Conservation (phyloP, 2,113 vertebrate genomes). For the rat (Rattus norvegicus) region DNA sequence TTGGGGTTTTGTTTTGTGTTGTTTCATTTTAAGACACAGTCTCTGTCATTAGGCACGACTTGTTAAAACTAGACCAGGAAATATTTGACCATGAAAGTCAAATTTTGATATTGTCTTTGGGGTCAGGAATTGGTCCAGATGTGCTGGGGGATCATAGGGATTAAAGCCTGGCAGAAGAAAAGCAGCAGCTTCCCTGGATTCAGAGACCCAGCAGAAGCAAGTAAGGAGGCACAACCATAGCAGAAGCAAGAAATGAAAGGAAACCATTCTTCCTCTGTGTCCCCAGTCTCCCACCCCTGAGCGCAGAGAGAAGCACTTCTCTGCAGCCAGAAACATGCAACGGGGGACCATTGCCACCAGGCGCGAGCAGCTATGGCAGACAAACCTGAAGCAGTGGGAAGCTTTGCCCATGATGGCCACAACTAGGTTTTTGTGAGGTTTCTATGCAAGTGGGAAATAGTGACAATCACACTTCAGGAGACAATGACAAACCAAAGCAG, state of each 20-base stretch:
- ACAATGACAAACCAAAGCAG: not conserved
- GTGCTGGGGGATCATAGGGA: not conserved
- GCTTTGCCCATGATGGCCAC: not conserved
- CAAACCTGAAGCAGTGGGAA: not conserved
- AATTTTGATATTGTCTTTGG: not conserved
- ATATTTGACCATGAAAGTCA: not conserved
- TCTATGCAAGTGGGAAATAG: conserved; percentile 16
- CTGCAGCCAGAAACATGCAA: not conserved
- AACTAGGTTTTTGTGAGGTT: not conserved
- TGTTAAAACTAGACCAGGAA: not conserved
- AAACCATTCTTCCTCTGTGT: rapidly evolving
- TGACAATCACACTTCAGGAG: not conserved
- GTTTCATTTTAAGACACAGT: not conserved
- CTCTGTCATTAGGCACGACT: not conserved
- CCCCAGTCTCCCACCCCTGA: not conserved
- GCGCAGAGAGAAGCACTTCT: not conserved
- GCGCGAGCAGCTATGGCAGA: not conserved
- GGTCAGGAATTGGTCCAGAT: not conserved
- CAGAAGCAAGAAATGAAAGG: not conserved
- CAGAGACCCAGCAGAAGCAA: not conserved
- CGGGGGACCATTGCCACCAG: rapidly evolving
- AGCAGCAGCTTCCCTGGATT: rapidly evolving
- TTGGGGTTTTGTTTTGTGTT: not conserved
- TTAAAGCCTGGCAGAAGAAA: not conserved
- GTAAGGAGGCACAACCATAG: not conserved